Evolutionary conservation across 2,113 vertebrate species (phyloP).

Genomic region (Galeopterus variegatus): DNA sequence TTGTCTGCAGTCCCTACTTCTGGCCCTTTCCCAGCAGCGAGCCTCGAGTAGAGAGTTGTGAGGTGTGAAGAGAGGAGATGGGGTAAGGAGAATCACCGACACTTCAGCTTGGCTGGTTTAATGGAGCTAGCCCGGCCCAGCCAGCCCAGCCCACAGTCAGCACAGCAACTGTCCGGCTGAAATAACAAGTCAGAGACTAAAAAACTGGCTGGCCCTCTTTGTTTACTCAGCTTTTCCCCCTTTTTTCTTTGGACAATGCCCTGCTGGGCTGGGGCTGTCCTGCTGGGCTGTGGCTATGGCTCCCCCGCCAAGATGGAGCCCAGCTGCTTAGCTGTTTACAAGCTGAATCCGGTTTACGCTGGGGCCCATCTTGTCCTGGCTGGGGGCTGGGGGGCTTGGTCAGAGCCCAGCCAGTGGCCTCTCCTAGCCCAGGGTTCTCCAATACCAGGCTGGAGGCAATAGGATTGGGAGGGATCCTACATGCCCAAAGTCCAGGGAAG

Average conservation of each 20-base stretch:
- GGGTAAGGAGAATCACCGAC: conserved; percentile 40
- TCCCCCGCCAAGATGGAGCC: conserved; percentile 88
- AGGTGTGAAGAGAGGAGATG: neutral
- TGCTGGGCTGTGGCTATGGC: conserved; percentile 81
- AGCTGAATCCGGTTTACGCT: conserved; percentile 89
- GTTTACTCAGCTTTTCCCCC: conserved; percentile 90
- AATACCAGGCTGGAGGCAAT: neutral
- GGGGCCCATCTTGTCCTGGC: conserved; percentile 83
- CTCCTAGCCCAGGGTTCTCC: neutral
- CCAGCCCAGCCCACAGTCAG: conserved; percentile 72
- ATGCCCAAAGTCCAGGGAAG: neutral
- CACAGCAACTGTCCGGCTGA: conserved; percentile 86
- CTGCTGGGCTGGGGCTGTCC: conserved; percentile 87
- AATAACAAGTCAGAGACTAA: conserved; percentile 87
- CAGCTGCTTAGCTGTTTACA: conserved; percentile 91
- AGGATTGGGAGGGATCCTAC: neutral
- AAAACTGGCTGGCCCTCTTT: conserved; percentile 84
- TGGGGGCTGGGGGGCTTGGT: neutral
- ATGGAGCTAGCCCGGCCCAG: conserved; percentile 33
- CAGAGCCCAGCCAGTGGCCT: neutral
- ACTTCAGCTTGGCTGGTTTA: conserved; percentile 32
- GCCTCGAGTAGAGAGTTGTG: conserved; percentile 51
- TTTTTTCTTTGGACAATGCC: conserved; percentile 86
- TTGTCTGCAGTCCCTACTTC: neutral
- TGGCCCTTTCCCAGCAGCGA: conserved; percentile 69